Evolutionary conservation across 2,113 vertebrate genomes (phyloP).

Genomic region (Scomber japonicus): DNA sequence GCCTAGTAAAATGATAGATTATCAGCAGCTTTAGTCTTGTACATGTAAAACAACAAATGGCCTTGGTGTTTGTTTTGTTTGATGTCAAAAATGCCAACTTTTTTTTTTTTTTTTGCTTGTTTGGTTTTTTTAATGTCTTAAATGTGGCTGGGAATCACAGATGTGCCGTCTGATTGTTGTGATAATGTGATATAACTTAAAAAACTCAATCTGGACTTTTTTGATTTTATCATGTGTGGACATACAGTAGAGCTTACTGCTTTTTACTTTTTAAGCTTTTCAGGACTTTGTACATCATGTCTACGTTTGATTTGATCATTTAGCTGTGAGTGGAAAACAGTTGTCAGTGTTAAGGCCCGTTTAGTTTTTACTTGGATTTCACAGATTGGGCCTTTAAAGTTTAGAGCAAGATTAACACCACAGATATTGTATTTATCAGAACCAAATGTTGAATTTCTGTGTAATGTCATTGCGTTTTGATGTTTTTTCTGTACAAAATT

Average conservation of each 20-base stretch:
- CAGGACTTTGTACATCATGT: not conserved
- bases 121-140: slow-evolving; percentile 43
- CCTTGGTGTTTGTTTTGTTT: slow-evolving; percentile 46
- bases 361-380: slow-evolving; percentile 3
- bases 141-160: slow-evolving; percentile 61
- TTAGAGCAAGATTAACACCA: not conserved
- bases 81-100: slow-evolving; percentile 67
- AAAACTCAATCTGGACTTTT: slow-evolving; percentile 39
- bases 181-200: slow-evolving; percentile 28
- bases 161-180: slow-evolving; percentile 59
- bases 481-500: slow-evolving; percentile 49
- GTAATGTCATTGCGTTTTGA: slow-evolving; percentile 40
- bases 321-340: not conserved
- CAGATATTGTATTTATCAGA: slow-evolving; percentile 47
- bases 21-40: slow-evolving; percentile 2
- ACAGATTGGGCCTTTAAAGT: not conserved
- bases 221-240: not conserved
- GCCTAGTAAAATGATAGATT: slow-evolving; percentile 34
- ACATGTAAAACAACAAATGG: slow-evolving; percentile 20
- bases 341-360: slow-evolving; percentile 2
- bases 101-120: not conserved
- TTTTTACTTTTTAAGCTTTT: not conserved
- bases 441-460: slow-evolving; percentile 32
- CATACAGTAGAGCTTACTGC: slow-evolving; percentile 13
- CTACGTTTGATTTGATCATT: slow-evolving; percentile 6